Percentiles rank a stretch among this genome's conserved stretches.
phyloP scores from a whole-genome alignment of 2,797 vertebrate genomes.

The Etheostoma nigrum region DNA sequence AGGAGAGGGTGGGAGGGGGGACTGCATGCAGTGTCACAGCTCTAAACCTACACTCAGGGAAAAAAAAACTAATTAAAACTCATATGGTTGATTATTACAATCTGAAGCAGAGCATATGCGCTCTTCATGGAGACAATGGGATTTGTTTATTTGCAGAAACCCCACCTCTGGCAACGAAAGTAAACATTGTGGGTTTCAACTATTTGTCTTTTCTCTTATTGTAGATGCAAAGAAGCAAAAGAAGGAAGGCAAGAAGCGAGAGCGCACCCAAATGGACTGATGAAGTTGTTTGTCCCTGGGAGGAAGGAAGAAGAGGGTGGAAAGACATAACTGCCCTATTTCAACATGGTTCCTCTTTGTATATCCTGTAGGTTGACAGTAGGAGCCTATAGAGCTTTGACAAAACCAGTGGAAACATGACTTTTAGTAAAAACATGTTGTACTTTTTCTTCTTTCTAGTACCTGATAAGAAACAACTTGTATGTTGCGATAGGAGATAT shows the following conservation, averaged over 20 bases:
- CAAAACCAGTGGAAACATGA: slow-evolving; percentile 57
- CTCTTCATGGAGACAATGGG: slow-evolving; percentile 35
- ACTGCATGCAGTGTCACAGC: slow-evolving; percentile 5
- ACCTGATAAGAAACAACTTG: slow-evolving; percentile 56
- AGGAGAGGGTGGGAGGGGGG: slow-evolving; percentile 2
- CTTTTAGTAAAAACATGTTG: slow-evolving; percentile 60
- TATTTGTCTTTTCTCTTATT: slow-evolving; percentile 35
- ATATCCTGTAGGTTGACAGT: slow-evolving; percentile 74
- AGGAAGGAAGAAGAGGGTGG: slow-evolving; percentile 38
- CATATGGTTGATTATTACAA: slow-evolving; percentile 30
- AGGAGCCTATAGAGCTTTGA: slow-evolving; percentile 65
- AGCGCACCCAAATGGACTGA: slow-evolving; percentile 83
- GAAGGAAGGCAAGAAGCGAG: slow-evolving; percentile 86
- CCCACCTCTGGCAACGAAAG: slow-evolving; percentile 9
- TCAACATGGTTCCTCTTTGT: slow-evolving; percentile 67
- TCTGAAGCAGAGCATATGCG: slow-evolving; percentile 24
- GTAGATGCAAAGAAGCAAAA: slow-evolving; percentile 87
- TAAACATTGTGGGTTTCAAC: slow-evolving; percentile 5
- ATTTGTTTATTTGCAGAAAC: slow-evolving; percentile 36
- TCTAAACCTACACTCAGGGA: slow-evolving; percentile 22
- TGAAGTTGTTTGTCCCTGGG: slow-evolving; percentile 20
- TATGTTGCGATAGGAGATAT: slow-evolving; percentile 66
- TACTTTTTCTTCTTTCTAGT: slow-evolving; percentile 60
- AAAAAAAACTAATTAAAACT: slow-evolving; percentile 22
- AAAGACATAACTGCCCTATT: slow-evolving; percentile 43